Evolutionary conservation across 2,888 invertebrate species (phyloP), one percentile per base, ranked within the genome.

Genomic region (Drosophila anomalata): DNA sequence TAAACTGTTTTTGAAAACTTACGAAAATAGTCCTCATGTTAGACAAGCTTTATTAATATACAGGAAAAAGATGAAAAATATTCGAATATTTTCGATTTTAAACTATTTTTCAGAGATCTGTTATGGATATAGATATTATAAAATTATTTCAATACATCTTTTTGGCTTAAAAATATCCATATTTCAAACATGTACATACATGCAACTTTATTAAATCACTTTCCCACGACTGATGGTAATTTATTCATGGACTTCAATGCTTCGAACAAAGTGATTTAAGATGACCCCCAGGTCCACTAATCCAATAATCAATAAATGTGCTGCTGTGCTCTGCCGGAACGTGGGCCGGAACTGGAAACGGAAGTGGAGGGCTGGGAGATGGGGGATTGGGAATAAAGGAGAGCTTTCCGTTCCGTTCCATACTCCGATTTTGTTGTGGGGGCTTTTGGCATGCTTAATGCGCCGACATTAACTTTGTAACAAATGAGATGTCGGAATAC

Each of bases 381-480:
- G 3, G 22, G 22, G 3, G 22, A 12, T 14, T 44, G 31, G 52
- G 65, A 31, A 22, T 41, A 48, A 55, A 31, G 55, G 22, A 22
- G 56, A 39, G 47, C 44, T 56, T 22, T 50, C 14, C 31, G 48
- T 52, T 50, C 29, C 46, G 17, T 14, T 14, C 14, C 14, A 66
- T 51, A 66, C 47, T 46, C 46, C 82, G 76, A 73, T 83, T 82
- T 86, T 86, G 87, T 77, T 84, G 86, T 79, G 75, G 84, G 58
- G 84, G 84, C 84, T 84, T 84, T 84, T 86, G 88, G 83, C 88
- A 86, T 80, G 84, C 88, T 85, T 85, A 85, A 88, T 88, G 80
- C 88, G 84, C 84, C 84, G 87, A 88, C 84, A 85, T 85, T 85
- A 85, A 85, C 84, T 88, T 85, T 88, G 84, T 85, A 85, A 85